Conservation (phyloP, 1,140 invertebrate genomes). For the Andricus grossulariae region DNA sequence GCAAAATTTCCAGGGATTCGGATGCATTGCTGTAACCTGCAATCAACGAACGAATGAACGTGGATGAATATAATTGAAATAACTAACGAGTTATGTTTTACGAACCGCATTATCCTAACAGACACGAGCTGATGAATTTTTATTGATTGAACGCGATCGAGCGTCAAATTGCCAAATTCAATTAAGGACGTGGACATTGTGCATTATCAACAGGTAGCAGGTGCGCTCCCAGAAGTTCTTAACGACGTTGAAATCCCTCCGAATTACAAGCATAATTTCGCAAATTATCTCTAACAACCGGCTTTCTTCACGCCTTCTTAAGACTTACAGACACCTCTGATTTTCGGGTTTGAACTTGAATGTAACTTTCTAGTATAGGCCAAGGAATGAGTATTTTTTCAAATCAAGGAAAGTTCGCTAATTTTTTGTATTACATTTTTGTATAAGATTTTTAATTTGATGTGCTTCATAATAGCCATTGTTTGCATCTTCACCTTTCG, state of each 20-base stretch:
- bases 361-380: too few species aligned
- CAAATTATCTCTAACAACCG: conserved; percentile 13
- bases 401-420: too few species aligned
- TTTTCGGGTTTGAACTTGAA: neutral
- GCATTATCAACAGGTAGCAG: conserved; percentile 13
- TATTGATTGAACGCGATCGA: conserved; percentile 8
- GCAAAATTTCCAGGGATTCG: conserved; percentile 80
- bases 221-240: conserved; percentile 22
- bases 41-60: conserved; percentile 48
- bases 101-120: neutral
- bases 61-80: neutral
- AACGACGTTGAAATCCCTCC: conserved; percentile 15
- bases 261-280: conserved; percentile 23
- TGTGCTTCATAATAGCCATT: too few species aligned
- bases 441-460: too few species aligned
- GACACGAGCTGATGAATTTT: conserved; percentile 4
- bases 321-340: conserved; percentile 2
- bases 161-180: conserved; percentile 26
- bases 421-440: too few species aligned
- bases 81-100: neutral
- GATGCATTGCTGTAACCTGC: conserved; percentile 58
- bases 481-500: too few species aligned
- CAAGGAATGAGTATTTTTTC: too few species aligned
- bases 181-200: conserved; percentile 19
- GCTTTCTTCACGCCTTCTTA: conserved; percentile 8